Percentiles rank a stretch among this genome's conserved stretches.
Evolutionary conservation across 2,797 vertebrate genomes (phyloP).

Genomic region (Microcaecilia unicolor): DNA sequence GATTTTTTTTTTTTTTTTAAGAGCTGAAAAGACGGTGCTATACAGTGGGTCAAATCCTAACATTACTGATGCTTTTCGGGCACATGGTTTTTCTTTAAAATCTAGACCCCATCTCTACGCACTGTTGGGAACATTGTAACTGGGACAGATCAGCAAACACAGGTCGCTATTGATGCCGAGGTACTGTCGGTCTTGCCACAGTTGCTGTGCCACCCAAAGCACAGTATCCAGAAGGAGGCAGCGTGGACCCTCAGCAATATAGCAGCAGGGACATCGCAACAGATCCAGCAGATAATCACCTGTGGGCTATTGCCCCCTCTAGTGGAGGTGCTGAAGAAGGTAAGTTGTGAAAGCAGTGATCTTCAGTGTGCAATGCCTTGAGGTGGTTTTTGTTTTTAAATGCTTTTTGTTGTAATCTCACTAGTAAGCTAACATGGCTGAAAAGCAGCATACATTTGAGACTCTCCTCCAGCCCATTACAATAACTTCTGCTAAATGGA

Average conservation of each 20-base stretch:
- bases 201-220: conserved; percentile 62
- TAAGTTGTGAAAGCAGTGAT: conserved; percentile 34
- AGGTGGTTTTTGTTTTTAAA: too few relatives aligned
- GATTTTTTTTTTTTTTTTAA: too few relatives aligned
- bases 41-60: too few relatives aligned
- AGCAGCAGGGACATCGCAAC: conserved; percentile 70
- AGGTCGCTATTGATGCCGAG: conserved; percentile 69
- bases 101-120: conserved; percentile 76
- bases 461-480: too few relatives aligned
- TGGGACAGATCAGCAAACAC: conserved; percentile 81
- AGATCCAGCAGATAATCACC: conserved; percentile 80
- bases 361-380: too few relatives aligned
- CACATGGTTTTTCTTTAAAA: too few relatives aligned
- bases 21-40: too few relatives aligned
- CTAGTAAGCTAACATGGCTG: too few relatives aligned
- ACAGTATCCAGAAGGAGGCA: conserved; percentile 77
- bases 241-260: conserved; percentile 81
- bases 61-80: too few relatives aligned
- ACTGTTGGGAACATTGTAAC: conserved; percentile 81
- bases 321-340: conserved; percentile 65
- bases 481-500: too few relatives aligned
- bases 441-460: too few relatives aligned
- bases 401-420: too few relatives aligned
- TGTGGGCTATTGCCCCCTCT: conserved; percentile 64
- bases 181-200: conserved; percentile 54